These are phyloP conservation scores for Syngnathus scovelli DNA, from an alignment of 2,113 vertebrate species.

Conservation along the genomic window DNA sequence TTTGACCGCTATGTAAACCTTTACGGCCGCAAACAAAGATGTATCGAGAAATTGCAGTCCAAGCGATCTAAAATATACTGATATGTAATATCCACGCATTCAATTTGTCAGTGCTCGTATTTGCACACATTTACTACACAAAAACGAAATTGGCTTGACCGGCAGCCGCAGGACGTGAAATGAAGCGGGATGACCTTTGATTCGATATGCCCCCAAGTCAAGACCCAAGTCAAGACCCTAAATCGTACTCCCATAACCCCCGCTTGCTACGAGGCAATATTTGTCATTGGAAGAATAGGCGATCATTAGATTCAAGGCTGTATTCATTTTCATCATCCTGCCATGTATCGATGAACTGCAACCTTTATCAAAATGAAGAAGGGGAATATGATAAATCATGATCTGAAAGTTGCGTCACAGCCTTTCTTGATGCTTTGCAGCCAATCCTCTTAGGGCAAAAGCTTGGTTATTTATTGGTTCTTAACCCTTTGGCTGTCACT, in stretches of 20 bases:
- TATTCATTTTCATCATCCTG: conserved; percentile 56
- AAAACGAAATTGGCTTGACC: conserved; percentile 35
- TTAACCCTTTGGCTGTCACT: conserved; percentile 34
- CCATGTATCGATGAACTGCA: conserved; percentile 55
- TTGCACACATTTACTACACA: conserved; percentile 42
- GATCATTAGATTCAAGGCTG: conserved; percentile 61
- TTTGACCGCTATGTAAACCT: conserved; percentile 61
- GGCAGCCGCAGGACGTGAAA: conserved; percentile 43
- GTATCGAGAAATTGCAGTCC: conserved; percentile 17
- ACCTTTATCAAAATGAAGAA: conserved; percentile 65
- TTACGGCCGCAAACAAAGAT: conserved; percentile 30
- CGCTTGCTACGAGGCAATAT: conserved; percentile 47
- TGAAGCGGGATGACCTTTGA: conserved; percentile 62
- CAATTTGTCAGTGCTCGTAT: not conserved
- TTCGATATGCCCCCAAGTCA: conserved; percentile 56
- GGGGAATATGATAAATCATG: conserved; percentile 59
- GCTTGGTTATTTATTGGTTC: conserved; percentile 49
- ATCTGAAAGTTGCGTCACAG: conserved; percentile 44
- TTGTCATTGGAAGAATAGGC: conserved; percentile 53
- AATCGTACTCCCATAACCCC: conserved; percentile 55
- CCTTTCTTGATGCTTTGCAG: conserved; percentile 49
- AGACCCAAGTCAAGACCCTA: conserved; percentile 58
- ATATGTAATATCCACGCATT: not conserved
- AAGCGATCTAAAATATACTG: conserved; percentile 16
- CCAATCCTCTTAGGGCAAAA: conserved; percentile 67